Conservation (phyloP, 1,140 invertebrate genomes). For the Pectinophora gossypiella region DNA sequence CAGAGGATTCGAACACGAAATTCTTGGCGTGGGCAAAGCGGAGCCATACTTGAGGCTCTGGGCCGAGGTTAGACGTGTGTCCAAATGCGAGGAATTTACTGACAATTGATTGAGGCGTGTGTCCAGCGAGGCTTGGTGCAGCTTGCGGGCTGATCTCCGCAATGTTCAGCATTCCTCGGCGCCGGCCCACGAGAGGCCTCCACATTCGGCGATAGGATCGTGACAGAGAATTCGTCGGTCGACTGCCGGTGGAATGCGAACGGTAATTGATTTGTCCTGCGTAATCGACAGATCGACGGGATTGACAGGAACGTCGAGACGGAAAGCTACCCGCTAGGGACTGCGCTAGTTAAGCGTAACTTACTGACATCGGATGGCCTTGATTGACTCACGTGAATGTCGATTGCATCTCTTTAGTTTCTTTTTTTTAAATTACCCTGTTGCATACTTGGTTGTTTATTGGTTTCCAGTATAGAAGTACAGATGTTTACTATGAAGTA, state of each 20-base stretch:
- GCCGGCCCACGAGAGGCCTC: neutral
- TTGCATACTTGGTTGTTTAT: too few species aligned
- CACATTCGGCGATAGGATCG: slow-evolving; percentile 60
- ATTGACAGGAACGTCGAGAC: slow-evolving; percentile 59
- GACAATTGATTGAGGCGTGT: slow-evolving; percentile 52
- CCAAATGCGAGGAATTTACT: slow-evolving; percentile 55
- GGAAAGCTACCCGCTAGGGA: slow-evolving; percentile 20
- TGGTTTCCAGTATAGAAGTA: too few species aligned
- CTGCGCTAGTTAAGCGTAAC: too few species aligned
- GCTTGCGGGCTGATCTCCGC: neutral
- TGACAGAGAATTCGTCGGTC: slow-evolving; percentile 68
- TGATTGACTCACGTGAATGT: too few species aligned
- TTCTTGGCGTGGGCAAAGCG: slow-evolving; percentile 59
- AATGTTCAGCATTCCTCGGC: neutral
- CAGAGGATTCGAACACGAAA: slow-evolving; percentile 60
- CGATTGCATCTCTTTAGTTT: too few species aligned
- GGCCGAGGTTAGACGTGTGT: slow-evolving; percentile 33
- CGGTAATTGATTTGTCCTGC: slow-evolving; percentile 72
- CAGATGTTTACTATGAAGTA: too few species aligned
- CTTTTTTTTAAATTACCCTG: too few species aligned
- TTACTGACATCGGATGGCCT: too few species aligned
- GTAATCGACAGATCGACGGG: slow-evolving; percentile 55
- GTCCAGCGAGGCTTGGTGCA: neutral
- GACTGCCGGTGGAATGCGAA: slow-evolving; percentile 58
- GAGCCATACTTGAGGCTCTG: slow-evolving; percentile 44